These are phyloP conservation scores for Sinonovacula constricta DNA, from an alignment of 1,140 invertebrate species.

Conservation along the genomic window DNA sequence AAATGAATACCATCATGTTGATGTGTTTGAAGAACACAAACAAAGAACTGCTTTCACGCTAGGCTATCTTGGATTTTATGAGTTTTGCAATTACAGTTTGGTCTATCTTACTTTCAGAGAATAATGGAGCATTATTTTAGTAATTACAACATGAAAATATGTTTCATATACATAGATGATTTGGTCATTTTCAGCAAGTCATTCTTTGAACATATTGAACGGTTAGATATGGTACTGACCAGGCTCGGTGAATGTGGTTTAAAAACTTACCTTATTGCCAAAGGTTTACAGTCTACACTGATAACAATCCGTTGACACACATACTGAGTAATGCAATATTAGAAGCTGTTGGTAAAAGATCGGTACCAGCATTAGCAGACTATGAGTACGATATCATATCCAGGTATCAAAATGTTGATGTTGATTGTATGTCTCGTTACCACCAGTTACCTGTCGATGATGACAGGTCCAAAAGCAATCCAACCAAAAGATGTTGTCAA, in stretches of 20 bases:
- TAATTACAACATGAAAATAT: constrained; percentile 10
- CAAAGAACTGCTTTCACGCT: not conserved
- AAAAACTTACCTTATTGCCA: no score
- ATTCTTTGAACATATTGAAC: not conserved
- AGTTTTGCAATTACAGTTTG: not conserved
- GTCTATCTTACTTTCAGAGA: not conserved
- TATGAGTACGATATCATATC: no score
- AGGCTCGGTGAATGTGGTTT: not conserved
- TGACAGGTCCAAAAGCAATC: no score
- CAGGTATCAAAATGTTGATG: no score
- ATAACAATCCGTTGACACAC: no score
- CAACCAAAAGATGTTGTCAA: no score
- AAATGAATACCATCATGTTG: not conserved
- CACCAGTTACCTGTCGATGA: no score
- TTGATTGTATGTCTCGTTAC: no score
- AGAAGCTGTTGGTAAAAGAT: no score
- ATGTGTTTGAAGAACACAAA: not conserved
- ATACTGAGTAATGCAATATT: no score
- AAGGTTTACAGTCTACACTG: no score
- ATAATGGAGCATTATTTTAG: not conserved
- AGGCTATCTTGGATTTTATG: not conserved
- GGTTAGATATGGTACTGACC: not conserved
- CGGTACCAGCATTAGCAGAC: no score
- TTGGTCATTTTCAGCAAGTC: not conserved
- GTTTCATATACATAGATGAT: constrained; percentile 5